These are phyloP conservation scores for Channa maculata DNA, from an alignment of 2,113 vertebrate species.

Conservation along the genomic window DNA sequence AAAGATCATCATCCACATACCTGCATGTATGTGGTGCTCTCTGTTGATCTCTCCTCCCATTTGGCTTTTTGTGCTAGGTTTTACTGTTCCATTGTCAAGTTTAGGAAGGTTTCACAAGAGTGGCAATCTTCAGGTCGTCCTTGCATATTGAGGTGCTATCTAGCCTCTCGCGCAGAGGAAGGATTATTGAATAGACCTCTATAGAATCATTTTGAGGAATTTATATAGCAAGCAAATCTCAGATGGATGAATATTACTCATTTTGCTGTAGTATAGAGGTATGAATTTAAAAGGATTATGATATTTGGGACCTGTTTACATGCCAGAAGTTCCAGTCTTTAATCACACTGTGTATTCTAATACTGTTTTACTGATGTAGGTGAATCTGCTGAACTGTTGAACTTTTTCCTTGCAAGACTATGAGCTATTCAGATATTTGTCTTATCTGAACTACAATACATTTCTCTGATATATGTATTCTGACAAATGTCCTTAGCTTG, in stretches of 20 bases:
- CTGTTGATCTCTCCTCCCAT: not conserved
- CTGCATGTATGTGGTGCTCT: conserved; percentile 29
- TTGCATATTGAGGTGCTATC: conserved; percentile 59
- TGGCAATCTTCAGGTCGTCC: conserved; percentile 54
- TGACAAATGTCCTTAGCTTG: not conserved
- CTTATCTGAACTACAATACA: no score
- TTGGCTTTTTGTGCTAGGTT: not conserved
- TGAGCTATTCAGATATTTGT: no score
- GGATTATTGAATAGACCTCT: conserved; percentile 53
- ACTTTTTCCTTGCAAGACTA: no score
- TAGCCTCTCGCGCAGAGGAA: conserved; percentile 24
- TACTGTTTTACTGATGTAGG: no score
- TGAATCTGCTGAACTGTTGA: no score
- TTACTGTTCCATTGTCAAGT: conserved; percentile 30
- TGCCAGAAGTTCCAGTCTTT: no score
- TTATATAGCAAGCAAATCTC: conserved; percentile 59
- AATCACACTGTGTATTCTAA: no score
- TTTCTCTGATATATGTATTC: not conserved
- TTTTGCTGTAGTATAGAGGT: conserved; percentile 8
- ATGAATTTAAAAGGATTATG: conserved; percentile 8
- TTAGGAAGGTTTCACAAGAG: conserved; percentile 48
- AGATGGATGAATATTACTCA: conserved; percentile 36
- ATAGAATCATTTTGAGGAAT: conserved; percentile 64
- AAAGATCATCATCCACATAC: conserved; percentile 54
- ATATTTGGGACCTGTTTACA: not conserved